phyloP scores from a whole-genome alignment of 2,113 vertebrate species.

The Merops nubicus region DNA sequence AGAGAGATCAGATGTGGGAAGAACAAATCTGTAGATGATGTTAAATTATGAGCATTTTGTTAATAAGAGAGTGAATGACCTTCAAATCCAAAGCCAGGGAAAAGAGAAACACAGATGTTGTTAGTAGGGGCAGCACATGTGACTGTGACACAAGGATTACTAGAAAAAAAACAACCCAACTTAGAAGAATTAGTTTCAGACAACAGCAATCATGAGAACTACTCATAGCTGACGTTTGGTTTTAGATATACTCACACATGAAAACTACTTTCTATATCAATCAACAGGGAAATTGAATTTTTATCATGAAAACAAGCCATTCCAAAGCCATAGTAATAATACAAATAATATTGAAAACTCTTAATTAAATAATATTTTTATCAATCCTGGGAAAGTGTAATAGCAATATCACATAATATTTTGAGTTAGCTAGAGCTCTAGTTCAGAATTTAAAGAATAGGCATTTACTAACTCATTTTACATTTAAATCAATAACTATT shows the following conservation, averaged over 20 bases:
- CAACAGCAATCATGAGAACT: not conserved
- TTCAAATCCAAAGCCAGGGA: not conserved
- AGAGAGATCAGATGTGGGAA: not conserved
- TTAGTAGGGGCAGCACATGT: not conserved
- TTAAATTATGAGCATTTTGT: conserved; percentile 10
- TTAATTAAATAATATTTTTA: not conserved
- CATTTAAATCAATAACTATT: not conserved
- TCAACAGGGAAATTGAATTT: not conserved
- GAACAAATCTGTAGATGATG: not conserved
- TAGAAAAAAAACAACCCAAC: not conserved
- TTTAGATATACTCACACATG: not conserved
- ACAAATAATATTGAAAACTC: not conserved
- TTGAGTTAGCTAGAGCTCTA: not conserved
- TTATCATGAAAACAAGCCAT: not conserved
- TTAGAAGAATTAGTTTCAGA: not conserved
- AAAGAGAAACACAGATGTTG: not conserved
- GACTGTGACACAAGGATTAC: not conserved
- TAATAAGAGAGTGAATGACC: not conserved
- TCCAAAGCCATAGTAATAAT: not conserved
- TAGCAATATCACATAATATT: not conserved
- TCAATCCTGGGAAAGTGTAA: not conserved
- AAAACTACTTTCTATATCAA: not conserved
- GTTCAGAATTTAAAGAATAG: not conserved
- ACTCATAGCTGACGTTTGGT: not conserved
- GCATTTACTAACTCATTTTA: not conserved